Percentiles rank a stretch among this genome's conserved stretches.
These are phyloP conservation scores for Xenopus borealis DNA, from an alignment of 2,113 vertebrate species.

Conservation along the genomic window DNA sequence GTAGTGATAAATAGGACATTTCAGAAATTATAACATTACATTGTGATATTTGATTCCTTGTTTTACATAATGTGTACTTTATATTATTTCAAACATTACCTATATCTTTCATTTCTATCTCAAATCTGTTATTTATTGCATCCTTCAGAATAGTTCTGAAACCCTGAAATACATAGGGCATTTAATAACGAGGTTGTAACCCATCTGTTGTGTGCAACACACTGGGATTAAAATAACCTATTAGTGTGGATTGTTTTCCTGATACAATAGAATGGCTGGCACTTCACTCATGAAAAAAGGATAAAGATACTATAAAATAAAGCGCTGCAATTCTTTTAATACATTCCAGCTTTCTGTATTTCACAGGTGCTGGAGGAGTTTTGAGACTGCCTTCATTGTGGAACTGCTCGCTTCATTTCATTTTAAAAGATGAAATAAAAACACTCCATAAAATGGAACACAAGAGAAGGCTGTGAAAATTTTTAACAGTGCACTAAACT, in stretches of 20 bases:
- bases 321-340: constrained; percentile 2
- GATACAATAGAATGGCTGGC: constrained; percentile 5
- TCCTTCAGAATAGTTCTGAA: not conserved
- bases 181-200: not conserved
- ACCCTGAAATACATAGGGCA: not conserved
- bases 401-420: constrained; percentile 11
- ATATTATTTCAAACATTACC: no score
- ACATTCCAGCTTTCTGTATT: not conserved
- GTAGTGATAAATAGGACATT: no score
- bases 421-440: constrained; percentile 27
- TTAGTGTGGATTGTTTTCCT: constrained; percentile 5
- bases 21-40: no score
- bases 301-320: constrained; percentile 7
- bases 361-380: constrained; percentile 16
- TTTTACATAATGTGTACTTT: no score
- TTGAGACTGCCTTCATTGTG: not conserved
- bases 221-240: not conserved
- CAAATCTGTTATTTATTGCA: not conserved
- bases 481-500: constrained; percentile 26
- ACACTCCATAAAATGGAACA: constrained; percentile 15
- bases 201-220: not conserved
- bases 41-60: no score
- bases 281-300: constrained; percentile 2
- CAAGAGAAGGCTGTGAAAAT: constrained; percentile 16
- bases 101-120: not conserved